Base-by-base conservation (phyloP, 1,140 invertebrate genomes). In the Temnothorax longispinosus region DNA sequence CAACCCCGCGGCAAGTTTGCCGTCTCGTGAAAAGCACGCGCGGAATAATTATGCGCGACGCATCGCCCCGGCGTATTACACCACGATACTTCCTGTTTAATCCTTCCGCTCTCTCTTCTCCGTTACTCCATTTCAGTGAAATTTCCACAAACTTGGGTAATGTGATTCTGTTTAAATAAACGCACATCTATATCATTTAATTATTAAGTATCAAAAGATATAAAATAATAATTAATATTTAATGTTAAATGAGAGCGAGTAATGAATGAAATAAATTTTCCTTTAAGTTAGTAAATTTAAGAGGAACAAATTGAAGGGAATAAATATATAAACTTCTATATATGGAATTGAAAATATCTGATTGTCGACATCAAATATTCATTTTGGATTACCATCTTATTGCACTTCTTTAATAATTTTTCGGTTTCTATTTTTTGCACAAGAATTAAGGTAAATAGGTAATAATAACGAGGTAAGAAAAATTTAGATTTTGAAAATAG, bases 1-100 rank as follows among this genome's bases (percentile, higher is more conserved):
- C 80, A 62, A 54, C 69, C 69, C 54, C 41, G 54, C 80, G 80
- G 80, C 69, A 84, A 84, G 80, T 84, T 75, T 62, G n/a, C 80
- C 32, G 52, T 54, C 77, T 69, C 64, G 67, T 38, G 67, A 74
- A 58, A 74, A 72, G 80, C 80, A 58, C 67, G 80, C 80, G 67
- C 52, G 41, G 69, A 84, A 84, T 84, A 84, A 84, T 75, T 84
- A 84, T 84, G 80, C 80, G 80, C 69, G 80, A 62, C 69, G 69
- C 69, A 74, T 82, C 80, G 67, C 32, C 13, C 52, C 52, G 65
- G n/a, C 65, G 54, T 74, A 74, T 84, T 82, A 74, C 80, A 47
- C 80, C 41, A 15, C 52, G 80, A 84, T 84, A 84, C 80, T 50
- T 84, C 69, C 69, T 50, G 80, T 84, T 84, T 84, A 84, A 84